A percentile compares a stretch with the other conserved stretches of the same genome.
Evolutionary conservation across 2,797 vertebrate species (phyloP).

Genomic region (Hemibagrus guttatus): DNA sequence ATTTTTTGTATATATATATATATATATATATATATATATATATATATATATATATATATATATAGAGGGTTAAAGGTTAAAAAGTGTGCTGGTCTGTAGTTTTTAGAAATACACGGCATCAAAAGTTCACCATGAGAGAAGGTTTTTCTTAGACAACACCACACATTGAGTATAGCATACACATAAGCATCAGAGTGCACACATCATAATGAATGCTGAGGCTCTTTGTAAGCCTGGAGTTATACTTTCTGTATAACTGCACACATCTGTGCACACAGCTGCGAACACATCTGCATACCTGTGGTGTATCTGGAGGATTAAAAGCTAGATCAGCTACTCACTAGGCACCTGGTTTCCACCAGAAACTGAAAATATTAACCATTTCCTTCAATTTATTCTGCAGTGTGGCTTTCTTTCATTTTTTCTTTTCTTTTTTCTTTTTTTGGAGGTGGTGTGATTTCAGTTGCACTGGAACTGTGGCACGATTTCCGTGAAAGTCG

Average conservation of each 20-base stretch:
- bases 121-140: neutral
- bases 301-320: slow-evolving; percentile 26
- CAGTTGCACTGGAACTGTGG: too few species aligned
- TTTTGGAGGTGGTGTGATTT: too few species aligned
- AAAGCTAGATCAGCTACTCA: neutral
- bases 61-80: too few species aligned
- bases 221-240: neutral
- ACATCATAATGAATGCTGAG: neutral
- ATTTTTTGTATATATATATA: too few species aligned
- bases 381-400: neutral
- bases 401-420: neutral
- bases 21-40: too few species aligned
- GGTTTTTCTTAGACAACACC: neutral
- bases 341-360: neutral
- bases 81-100: neutral
- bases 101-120: neutral
- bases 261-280: slow-evolving; percentile 14
- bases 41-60: too few species aligned
- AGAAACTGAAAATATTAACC: neutral
- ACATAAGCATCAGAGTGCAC: neutral
- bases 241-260: slow-evolving; percentile 13
- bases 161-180: neutral
- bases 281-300: slow-evolving; percentile 13
- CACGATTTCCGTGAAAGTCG: too few species aligned
- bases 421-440: neutral